Base-by-base conservation (phyloP, 2,888 invertebrate genomes). In the Xylophagus ater region DNA sequence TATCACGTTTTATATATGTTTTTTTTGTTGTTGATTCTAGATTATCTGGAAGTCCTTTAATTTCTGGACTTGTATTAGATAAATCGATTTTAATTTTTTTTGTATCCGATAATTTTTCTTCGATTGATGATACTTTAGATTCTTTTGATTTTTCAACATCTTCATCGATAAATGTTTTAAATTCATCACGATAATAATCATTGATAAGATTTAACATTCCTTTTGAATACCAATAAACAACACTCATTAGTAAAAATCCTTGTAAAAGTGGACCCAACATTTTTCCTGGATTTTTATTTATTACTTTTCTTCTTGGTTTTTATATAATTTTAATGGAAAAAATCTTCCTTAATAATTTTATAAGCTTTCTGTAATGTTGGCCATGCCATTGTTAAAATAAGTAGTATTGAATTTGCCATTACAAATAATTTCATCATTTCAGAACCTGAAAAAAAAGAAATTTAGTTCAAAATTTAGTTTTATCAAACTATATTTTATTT, bases 391-490 rank as follows among this genome's bases (percentile, higher is more conserved):
- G 81, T 78, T 10, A 81, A 63, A 44, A 85, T 73, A 48, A 84
- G 66, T 44, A 82, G 70, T 30, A 85, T 57, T 18, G 81, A 77
- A 62, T 86, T 86, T 28, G 80, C 77, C 42, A 86, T 67, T 15
- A 86, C 81, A 58, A 86, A 86, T n/a, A 85, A 63, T 61, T 78
- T 78, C 76, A 86, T 76, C 62, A 78, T 81, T 54, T 81, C 81
- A 47, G 78, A 59, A 47, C 73, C 68, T 50, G 76, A 71, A 47
- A 62, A 54, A 17, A 47, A 41, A 41, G 23, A 34, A 40, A 35
- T 17, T 24, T 15, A 29, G n/a, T 26, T 10, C 13, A 29, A 29
- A 10, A 12, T 29, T 5, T 13, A n/a, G 15, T 13, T 9, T 15
- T 29, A 13, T 4, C 29, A 12, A 14, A 13, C 14, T 14, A 14